Conservation (phyloP, 2,888 invertebrate genomes). For the Pseudolycoriella hygida region DNA sequence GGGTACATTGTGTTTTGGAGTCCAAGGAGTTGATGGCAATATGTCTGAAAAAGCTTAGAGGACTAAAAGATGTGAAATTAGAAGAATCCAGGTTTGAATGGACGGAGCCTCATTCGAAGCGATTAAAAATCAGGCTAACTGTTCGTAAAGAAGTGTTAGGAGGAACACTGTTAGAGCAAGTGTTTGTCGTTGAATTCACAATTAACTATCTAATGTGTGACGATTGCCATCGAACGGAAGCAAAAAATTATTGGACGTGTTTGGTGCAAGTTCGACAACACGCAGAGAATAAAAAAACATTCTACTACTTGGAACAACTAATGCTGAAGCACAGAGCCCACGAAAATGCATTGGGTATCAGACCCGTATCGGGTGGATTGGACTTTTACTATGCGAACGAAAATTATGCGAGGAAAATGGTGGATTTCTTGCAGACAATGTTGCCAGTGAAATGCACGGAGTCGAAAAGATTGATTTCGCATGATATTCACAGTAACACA, state of each 20-base stretch:
- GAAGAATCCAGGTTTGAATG: conserved; percentile 94
- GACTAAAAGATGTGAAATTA: conserved; percentile 72
- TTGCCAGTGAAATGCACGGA: conserved; percentile 76
- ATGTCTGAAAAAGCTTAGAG: conserved; percentile 84
- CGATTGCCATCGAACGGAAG: conserved; percentile 91
- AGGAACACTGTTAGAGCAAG: conserved; percentile 82
- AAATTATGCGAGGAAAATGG: conserved; percentile 83
- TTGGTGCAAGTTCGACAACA: conserved; percentile 75
- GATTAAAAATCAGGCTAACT: conserved; percentile 88
- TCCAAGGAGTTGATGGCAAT: conserved; percentile 76
- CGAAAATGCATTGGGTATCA: conserved; percentile 74
- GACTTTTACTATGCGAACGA: conserved; percentile 89
- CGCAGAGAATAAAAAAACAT: conserved; percentile 87
- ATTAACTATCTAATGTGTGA: conserved; percentile 92
- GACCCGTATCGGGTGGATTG: conserved; percentile 69
- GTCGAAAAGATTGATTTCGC: conserved; percentile 90
- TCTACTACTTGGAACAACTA: conserved; percentile 92
- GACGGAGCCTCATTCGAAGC: conserved; percentile 98
- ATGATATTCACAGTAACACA: conserved; percentile 90
- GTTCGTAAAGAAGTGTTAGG: conserved; percentile 90
- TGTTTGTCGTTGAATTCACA: conserved; percentile 86
- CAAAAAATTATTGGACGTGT: conserved; percentile 95
- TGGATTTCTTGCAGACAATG: conserved; percentile 77
- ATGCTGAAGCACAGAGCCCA: conserved; percentile 92
- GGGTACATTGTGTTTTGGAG: conserved; percentile 73